phyloP scores from a whole-genome alignment of 2,113 vertebrate genomes.

The Pontoporia blainvillei region DNA sequence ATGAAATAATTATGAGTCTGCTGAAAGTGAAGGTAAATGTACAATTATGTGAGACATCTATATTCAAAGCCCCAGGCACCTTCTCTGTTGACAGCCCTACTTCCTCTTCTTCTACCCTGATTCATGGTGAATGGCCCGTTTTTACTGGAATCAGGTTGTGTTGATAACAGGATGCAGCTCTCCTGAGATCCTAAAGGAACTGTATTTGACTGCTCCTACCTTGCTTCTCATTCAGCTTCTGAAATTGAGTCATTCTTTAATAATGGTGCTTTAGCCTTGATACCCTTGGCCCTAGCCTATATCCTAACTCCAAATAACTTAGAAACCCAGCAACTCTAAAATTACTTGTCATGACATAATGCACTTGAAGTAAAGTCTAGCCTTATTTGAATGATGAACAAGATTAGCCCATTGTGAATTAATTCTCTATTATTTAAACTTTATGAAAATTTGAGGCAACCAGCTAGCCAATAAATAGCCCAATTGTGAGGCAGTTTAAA shows the following conservation, averaged over 20 bases:
- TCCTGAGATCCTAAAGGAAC: background rate
- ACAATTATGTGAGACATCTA: background rate
- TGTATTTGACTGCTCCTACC: background rate
- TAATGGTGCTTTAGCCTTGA: background rate
- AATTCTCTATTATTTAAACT: background rate
- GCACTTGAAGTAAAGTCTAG: constrained; percentile 6
- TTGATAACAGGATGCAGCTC: background rate
- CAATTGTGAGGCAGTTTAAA: background rate
- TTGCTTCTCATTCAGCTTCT: background rate
- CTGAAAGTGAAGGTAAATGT: background rate
- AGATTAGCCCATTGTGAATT: background rate
- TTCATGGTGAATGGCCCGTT: background rate
- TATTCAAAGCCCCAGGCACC: background rate
- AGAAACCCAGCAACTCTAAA: background rate
- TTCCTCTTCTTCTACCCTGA: background rate
- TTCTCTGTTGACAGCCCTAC: background rate
- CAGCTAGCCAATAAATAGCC: background rate
- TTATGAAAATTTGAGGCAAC: background rate
- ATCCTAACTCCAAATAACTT: background rate
- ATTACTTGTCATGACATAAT: background rate
- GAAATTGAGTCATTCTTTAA: background rate
- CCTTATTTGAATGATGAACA: background rate
- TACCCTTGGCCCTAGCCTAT: background rate
- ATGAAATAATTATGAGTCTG: background rate
- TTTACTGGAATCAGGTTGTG: background rate